phyloP scores from a whole-genome alignment of 2,113 vertebrate species.

The Rhinopithecus roxellana region DNA sequence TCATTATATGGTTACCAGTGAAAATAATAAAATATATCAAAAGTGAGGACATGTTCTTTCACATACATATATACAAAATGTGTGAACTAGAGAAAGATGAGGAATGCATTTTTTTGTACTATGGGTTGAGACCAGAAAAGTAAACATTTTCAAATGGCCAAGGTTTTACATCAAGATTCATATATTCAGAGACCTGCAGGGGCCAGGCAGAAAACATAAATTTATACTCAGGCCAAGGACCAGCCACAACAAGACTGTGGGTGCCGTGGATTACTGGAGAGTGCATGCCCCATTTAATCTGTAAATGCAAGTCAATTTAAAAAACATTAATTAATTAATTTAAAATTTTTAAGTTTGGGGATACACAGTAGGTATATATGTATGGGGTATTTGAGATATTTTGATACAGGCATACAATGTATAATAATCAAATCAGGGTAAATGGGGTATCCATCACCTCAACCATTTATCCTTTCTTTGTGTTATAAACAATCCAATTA shows the following conservation, averaged over 20 bases:
- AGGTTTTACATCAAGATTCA: not conserved
- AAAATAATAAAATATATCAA: slow-evolving; percentile 15
- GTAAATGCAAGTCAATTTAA: not conserved
- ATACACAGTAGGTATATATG: too few species aligned
- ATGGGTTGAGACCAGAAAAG: not conserved
- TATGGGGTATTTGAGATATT: too few species aligned
- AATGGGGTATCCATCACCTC: too few species aligned
- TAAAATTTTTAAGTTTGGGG: too few species aligned
- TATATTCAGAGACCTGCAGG: not conserved
- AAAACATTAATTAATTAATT: too few species aligned
- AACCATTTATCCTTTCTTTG: too few species aligned
- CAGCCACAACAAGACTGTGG: not conserved
- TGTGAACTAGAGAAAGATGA: not conserved
- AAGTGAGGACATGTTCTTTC: not conserved
- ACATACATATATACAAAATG: not conserved
- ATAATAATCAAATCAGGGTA: too few species aligned
- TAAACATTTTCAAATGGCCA: not conserved
- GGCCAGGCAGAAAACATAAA: not conserved
- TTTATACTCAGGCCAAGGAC: not conserved
- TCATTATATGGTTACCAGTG: not conserved
- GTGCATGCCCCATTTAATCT: not conserved
- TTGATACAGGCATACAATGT: too few species aligned
- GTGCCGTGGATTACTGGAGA: not conserved
- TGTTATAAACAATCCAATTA: too few species aligned
- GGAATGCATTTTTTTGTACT: not conserved